These are phyloP conservation scores for Eolophus roseicapilla DNA, from an alignment of 2,113 vertebrate genomes.

Conservation along the genomic window DNA sequence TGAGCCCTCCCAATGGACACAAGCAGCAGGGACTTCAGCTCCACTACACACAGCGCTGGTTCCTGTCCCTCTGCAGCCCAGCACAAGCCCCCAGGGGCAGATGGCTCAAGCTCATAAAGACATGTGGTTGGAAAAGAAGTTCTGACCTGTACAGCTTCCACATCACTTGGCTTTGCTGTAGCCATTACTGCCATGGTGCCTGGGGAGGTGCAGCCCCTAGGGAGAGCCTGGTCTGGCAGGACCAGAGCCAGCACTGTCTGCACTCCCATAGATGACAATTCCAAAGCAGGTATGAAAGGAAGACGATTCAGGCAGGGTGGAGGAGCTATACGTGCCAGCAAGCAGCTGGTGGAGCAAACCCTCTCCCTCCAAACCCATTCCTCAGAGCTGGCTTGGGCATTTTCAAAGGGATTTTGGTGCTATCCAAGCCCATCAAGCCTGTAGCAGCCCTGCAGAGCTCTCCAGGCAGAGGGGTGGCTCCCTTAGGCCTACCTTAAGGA, in stretches of 20 bases:
- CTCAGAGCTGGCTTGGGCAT: background rate
- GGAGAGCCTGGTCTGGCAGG: background rate
- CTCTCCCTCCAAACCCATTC: background rate
- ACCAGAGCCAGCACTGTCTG: background rate
- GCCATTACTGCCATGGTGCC: background rate
- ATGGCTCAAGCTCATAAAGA: background rate
- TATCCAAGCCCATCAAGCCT: background rate
- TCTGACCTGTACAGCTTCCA: background rate
- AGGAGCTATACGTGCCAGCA: background rate
- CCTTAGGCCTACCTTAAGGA: too few relatives aligned
- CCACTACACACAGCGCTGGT: fast-evolving
- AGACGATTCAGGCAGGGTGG: background rate
- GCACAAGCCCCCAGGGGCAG: background rate
- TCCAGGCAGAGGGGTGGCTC: background rate
- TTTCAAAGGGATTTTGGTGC: background rate
- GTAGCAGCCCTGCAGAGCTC: background rate
- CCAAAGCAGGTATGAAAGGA: background rate
- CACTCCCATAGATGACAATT: background rate
- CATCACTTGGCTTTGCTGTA: background rate
- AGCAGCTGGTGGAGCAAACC: background rate
- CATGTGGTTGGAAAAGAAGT: background rate
- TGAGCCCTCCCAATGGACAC: fast-evolving
- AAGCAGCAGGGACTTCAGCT: fast-evolving
- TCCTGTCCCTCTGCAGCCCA: background rate
- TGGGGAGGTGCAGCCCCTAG: fast-evolving